A percentile compares a stretch with the other conserved stretches of the same genome.
Evolutionary conservation across 2,113 vertebrate species (phyloP).

Genomic region (Myrmecophaga tridactyla): DNA sequence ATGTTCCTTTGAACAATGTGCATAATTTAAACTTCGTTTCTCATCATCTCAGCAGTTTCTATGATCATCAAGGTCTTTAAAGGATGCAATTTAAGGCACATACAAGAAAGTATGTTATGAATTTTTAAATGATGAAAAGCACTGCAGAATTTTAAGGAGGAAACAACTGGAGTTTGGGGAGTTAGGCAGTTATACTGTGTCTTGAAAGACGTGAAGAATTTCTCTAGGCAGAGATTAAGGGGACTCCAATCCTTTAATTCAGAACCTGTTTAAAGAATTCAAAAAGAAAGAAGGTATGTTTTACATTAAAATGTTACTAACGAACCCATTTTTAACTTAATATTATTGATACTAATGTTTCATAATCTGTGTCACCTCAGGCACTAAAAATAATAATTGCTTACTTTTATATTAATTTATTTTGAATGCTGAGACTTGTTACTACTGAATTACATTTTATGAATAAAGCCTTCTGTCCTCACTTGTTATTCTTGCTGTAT

Average conservation of each 20-base stretch:
- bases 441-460: neutral
- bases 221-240: neutral
- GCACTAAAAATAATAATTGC: neutral
- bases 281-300: neutral
- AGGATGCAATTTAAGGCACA: neutral
- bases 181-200: accelerated
- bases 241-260: neutral
- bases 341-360: neutral
- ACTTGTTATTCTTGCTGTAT: neutral
- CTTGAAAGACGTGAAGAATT: neutral
- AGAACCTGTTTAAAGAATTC: neutral
- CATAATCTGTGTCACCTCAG: neutral
- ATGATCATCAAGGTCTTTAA: neutral
- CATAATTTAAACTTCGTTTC: neutral
- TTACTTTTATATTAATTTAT: constrained; percentile 33
- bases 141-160: neutral
- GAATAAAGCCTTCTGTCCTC: neutral
- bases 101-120: neutral
- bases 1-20: constrained; percentile 19
- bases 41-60: neutral
- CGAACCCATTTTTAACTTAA: neutral
- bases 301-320: neutral
- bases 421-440: constrained; percentile 7
- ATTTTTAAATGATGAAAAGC: neutral
- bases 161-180: neutral